Percentiles rank a stretch among this genome's conserved stretches.
Evolutionary conservation across 2,113 vertebrate genomes (phyloP).

Genomic region (Syrrhaptes paradoxus): DNA sequence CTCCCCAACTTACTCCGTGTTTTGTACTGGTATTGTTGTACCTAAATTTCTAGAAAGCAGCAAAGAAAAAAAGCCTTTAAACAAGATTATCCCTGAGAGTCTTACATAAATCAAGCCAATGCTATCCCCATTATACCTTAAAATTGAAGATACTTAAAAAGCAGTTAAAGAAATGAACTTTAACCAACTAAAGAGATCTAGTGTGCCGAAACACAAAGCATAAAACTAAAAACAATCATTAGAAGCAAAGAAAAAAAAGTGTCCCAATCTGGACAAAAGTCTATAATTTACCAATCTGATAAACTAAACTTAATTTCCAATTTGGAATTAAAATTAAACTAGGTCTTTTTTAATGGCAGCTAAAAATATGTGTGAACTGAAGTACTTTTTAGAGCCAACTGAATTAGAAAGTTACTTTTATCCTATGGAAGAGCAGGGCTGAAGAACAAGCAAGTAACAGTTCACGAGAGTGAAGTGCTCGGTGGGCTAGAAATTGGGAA

Average conservation of each 20-base stretch:
- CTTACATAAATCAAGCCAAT: conserved; percentile 64
- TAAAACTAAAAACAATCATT: conserved; percentile 48
- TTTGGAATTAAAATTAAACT: conserved; percentile 91
- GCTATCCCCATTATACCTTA: conserved; percentile 62
- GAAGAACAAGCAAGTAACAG: neutral
- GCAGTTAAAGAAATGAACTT: conserved; percentile 55
- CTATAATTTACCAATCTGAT: conserved; percentile 97
- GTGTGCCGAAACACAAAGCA: conserved; percentile 63
- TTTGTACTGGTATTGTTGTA: conserved; percentile 14
- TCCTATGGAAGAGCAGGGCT: neutral
- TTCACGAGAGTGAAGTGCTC: neutral
- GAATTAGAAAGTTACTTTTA: conserved; percentile 26
- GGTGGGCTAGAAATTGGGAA: neutral
- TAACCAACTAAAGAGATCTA: conserved; percentile 44
- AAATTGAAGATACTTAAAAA: conserved; percentile 51
- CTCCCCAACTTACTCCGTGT: conserved; percentile 22
- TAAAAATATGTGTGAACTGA: conserved; percentile 13
- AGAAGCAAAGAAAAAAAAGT: conserved; percentile 56
- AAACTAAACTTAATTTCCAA: conserved; percentile 93
- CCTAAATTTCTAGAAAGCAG: conserved; percentile 58
- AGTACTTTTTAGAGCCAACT: conserved; percentile 15
- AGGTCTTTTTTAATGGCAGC: conserved; percentile 70
- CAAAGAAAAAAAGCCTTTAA: conserved; percentile 57
- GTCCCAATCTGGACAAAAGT: conserved; percentile 89
- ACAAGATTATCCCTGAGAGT: conserved; percentile 81